These are phyloP conservation scores for Cosmorhoe ocellata DNA, from an alignment of 2,888 invertebrate species.

Conservation along the genomic window DNA sequence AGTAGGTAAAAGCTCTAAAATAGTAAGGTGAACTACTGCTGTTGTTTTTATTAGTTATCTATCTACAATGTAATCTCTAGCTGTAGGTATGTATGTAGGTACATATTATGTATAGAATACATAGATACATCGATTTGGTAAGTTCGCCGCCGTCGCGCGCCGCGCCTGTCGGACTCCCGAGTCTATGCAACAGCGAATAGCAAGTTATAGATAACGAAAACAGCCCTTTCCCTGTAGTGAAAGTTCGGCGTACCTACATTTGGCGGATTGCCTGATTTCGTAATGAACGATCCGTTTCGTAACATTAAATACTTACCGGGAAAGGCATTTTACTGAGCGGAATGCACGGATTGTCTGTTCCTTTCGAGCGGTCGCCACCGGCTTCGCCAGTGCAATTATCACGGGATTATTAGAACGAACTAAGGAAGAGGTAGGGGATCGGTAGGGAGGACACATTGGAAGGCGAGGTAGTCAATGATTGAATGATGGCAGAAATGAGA, in stretches of 20 bases:
- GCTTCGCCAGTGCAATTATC: conserved; percentile 7
- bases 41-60: not conserved
- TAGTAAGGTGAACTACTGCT: conserved; percentile 4
- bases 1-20: not conserved
- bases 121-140: no score
- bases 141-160: no score
- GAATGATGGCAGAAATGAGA: no score
- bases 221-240: conserved; percentile 42
- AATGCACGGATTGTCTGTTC: not conserved
- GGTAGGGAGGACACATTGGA: no score
- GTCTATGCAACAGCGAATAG: not conserved
- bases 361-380: not conserved
- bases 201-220: conserved; percentile 12
- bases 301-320: conserved; percentile 34
- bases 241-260: conserved; percentile 42
- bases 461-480: no score
- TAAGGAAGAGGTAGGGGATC: no score
- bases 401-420: not conserved
- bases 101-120: not conserved
- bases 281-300: conserved; percentile 43
- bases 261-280: conserved; percentile 42
- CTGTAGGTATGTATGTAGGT: no score
- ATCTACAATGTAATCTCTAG: no score
- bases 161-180: no score
- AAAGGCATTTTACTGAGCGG: conserved; percentile 39